Evolutionary conservation across 2,797 vertebrate species (phyloP), one percentile per base, ranked within the genome.

Genomic region (Gymnoscopelus braueri): DNA sequence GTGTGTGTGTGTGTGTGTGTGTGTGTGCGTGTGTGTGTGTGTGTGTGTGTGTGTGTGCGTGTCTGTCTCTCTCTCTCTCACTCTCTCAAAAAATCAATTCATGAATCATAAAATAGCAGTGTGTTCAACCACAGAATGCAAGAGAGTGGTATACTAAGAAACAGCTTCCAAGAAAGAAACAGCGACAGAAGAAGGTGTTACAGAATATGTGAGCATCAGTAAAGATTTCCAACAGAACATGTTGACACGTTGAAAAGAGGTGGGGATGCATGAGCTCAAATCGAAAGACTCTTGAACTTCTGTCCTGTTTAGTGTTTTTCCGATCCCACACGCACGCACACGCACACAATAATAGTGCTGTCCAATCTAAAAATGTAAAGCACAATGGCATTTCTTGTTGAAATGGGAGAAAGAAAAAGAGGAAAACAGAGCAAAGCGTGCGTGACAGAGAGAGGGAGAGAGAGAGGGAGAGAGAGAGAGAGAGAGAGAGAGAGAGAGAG

Each of bases 61-160:
- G 4, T 29, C 1, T 29, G 3, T 10, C 10, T 10, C 60, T 61
- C 67, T 39, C 57, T 81, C 67, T 77, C 60, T 35, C 57, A n/a
- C 39, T 62, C 49, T 78, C 63, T 62, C 35, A 64, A 24, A 11
- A 79, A 82, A 90, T 91, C 82, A 85, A 88, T 86, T 88, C 79
- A 89, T 65, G 84, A 82, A 57, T 32, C 55, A 57, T 82, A 82
- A 78, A 54, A 54, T 65, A 79, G n/a, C 1, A 48, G 35, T 44
- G 39, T 44, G 39, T 44, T 7, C 8, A 10, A 44, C 9, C 1
- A 44, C 39, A 44, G 39, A 44, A 44, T 44, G 8, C 39, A 44
- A 44, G 39, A 44, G 9, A 44, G 39, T 44, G 26, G 26, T 29
- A 4, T 29, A 29, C 26, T 29, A 29, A 29, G 26, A 10, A 2